Evolutionary conservation across 2,113 vertebrate genomes (phyloP), one percentile per base, ranked within the genome.

Genomic region (Vidua chalybeata): DNA sequence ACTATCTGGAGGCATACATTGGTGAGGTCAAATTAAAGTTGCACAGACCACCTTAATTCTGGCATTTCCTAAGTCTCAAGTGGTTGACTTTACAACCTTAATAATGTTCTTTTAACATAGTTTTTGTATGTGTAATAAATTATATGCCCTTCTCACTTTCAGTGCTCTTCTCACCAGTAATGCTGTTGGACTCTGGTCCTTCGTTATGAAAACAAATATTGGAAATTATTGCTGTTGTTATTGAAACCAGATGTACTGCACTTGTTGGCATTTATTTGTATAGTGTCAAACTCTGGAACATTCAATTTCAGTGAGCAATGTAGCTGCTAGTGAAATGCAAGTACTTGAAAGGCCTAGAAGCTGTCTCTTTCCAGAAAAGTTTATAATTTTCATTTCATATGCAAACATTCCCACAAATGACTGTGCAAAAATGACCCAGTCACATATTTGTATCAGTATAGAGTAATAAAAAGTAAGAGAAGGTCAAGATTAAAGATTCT

Each of bases 231-330:
- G 92, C 90, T 91, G 71, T 94, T 95, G 74, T 95, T 96, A 97
- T 97, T 95, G 79, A 96, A 97, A 96, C 88, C 95, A 97, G 96
- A 95, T 96, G 97, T 91, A 84, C 78, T 69, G n/a, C 74, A 87
- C 87, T 96, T 84, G 67, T 33, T 85, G 87, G 69, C 94, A 95
- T 93, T 96, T 97, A 96, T 95, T 96, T 94, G 89, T 78, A 71
- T 12, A 97, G 94, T 83, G 94, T 96, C 92, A 93, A 74, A 93
- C 51, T 89, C 71, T 94, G 78, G 61, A 77, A 95, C 91, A 37
- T 78, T 82, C 59, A n/a, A 23, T 94, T 94, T 94, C 69, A 62
- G 71, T 59, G 56, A 91, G 71, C 37, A 92, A 37, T 72, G 85
- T 58, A 91, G 77, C 62, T 63, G 74, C 91, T 67, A 85, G 89